These are phyloP conservation scores for Hermaeophaga mercurialis DNA, from an alignment of 2,888 invertebrate genomes.

Conservation along the genomic window DNA sequence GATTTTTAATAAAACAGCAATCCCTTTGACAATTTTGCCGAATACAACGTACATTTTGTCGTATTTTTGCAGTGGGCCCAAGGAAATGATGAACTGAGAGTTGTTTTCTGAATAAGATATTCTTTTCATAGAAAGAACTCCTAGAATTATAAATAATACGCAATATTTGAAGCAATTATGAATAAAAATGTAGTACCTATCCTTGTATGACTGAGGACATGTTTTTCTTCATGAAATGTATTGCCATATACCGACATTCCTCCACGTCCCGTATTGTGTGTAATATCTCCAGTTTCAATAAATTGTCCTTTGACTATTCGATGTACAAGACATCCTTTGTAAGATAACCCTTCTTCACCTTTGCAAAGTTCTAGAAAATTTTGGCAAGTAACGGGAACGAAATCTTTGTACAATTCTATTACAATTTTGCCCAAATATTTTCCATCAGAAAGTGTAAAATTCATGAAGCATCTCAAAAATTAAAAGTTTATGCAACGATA, in stretches of 20 bases:
- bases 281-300: conserved; percentile 63
- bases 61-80: conserved; percentile 54
- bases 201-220: conserved; percentile 56
- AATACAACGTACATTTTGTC: conserved; percentile 60
- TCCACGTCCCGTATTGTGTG: conserved; percentile 59
- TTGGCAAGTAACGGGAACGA: conserved; percentile 54
- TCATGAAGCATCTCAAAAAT: conserved; percentile 53
- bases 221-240: conserved; percentile 58
- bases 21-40: conserved; percentile 57
- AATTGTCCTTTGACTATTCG: conserved; percentile 58
- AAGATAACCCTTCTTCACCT: conserved; percentile 45
- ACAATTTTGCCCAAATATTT: conserved; percentile 51
- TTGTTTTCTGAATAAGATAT: conserved; percentile 54
- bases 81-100: conserved; percentile 61
- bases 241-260: conserved; percentile 60
- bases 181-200: conserved; percentile 47
- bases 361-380: conserved; percentile 55
- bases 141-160: conserved; percentile 37
- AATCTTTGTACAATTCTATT: conserved; percentile 55
- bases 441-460: conserved; percentile 52
- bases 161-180: neutral
- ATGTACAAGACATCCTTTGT: conserved; percentile 55
- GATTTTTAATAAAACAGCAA: conserved; percentile 50
- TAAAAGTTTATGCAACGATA: no score
- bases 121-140: conserved; percentile 58